A percentile compares a stretch with the other conserved stretches of the same genome.
phyloP scores from a whole-genome alignment of 2,113 vertebrate species.

The Numida meleagris region DNA sequence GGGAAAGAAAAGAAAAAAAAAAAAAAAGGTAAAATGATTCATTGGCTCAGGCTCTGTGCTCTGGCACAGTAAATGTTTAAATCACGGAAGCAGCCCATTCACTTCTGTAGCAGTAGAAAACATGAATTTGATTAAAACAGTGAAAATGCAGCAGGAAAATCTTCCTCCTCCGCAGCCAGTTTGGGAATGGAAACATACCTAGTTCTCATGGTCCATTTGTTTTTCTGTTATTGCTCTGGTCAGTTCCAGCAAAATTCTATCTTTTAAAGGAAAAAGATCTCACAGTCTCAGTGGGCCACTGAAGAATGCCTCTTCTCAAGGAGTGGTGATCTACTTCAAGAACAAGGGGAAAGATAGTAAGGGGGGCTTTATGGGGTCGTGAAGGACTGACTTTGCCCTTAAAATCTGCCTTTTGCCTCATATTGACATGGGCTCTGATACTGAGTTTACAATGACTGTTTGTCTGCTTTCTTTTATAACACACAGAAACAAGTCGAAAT shows the following conservation, averaged over 20 bases:
- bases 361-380: neutral
- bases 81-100: constrained; percentile 34
- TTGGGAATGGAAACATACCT: constrained; percentile 58
- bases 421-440: neutral
- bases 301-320: neutral
- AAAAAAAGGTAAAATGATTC: neutral
- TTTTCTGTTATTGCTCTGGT: neutral
- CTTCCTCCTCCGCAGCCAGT: constrained; percentile 1
- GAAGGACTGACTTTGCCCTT: neutral
- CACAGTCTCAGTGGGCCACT: neutral
- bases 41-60: neutral
- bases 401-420: neutral
- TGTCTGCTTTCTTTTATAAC: neutral
- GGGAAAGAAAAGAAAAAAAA: neutral
- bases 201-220: neutral
- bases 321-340: neutral
- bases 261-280: neutral
- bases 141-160: constrained; percentile 41
- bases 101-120: constrained; percentile 12
- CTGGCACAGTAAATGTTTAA: constrained; percentile 27
- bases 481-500: neutral
- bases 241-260: neutral
- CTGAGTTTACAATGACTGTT: neutral
- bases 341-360: neutral
- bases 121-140: constrained; percentile 46